A percentile compares a stretch with the other conserved stretches of the same genome.
Conservation (phyloP, 1,140 invertebrate genomes). For the Brachionus koreanus region DNA sequence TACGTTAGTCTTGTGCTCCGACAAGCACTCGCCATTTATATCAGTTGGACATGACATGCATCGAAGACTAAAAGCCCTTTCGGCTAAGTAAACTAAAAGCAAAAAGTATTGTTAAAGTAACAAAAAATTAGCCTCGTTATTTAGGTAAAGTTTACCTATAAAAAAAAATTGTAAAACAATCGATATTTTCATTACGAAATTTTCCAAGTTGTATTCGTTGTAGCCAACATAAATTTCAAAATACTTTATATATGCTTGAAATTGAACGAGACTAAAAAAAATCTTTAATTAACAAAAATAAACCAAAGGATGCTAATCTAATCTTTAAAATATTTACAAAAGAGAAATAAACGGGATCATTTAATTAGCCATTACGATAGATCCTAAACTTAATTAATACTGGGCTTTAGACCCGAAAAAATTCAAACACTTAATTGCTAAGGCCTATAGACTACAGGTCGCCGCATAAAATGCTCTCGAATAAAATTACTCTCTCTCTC, state of each 20-base stretch:
- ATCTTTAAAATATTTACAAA: not conserved
- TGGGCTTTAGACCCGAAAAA: not conserved
- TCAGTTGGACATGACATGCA: constrained; percentile 19
- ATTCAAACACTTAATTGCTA: constrained; percentile 8
- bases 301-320: not conserved
- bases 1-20: not conserved
- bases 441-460: constrained; percentile 2
- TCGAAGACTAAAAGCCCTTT: not conserved
- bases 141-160: not conserved
- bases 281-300: not conserved
- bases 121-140: not conserved
- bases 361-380: not conserved
- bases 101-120: not conserved
- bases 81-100: not conserved
- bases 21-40: constrained; percentile 28
- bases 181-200: constrained; percentile 8
- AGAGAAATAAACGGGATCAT: not conserved
- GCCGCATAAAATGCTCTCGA: not conserved
- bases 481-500: not conserved
- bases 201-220: not conserved
- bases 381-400: not conserved
- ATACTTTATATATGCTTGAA: not conserved
- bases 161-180: not conserved
- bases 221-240: not conserved
- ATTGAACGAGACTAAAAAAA: not conserved